Evolutionary conservation across 2,888 invertebrate genomes (phyloP).

Genomic region (Sipunculus nudus): DNA sequence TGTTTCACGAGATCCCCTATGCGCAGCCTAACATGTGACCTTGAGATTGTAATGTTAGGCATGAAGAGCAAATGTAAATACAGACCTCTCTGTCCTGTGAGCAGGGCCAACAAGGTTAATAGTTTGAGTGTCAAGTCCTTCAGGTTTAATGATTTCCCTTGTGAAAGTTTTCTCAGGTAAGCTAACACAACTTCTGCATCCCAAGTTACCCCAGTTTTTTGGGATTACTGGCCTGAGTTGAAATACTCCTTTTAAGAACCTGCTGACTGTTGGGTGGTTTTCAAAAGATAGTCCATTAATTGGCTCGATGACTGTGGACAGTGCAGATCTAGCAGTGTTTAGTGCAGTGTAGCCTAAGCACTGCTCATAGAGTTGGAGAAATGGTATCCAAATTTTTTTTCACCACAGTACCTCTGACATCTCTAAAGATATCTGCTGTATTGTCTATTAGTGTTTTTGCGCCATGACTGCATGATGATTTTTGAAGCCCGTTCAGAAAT

Average conservation of each 20-base stretch:
- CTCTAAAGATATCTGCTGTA: constrained; percentile 20
- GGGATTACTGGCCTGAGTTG: constrained; percentile 23
- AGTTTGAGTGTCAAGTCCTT: constrained; percentile 16
- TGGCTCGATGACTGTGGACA: background rate
- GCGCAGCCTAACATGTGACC: constrained; percentile 2
- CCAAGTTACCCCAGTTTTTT: constrained; percentile 32
- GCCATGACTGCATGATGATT: constrained; percentile 33
- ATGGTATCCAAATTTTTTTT: constrained; percentile 12
- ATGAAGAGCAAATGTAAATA: constrained; percentile 26
- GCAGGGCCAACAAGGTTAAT: constrained; percentile 26
- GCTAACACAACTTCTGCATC: constrained; percentile 25
- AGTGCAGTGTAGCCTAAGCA: constrained; percentile 23
- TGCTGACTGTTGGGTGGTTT: constrained; percentile 11
- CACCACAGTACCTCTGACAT: constrained; percentile 21
- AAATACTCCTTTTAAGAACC: constrained; percentile 37
- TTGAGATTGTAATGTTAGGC: constrained; percentile 10
- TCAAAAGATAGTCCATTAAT: background rate
- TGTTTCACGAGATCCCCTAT: constrained; percentile 27
- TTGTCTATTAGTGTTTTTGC: constrained; percentile 23
- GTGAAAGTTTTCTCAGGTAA: constrained; percentile 17
- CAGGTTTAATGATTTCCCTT: constrained; percentile 18
- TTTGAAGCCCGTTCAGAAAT: constrained; percentile 3
- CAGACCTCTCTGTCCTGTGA: constrained; percentile 31
- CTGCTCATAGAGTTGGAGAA: constrained; percentile 13
- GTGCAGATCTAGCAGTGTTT: constrained; percentile 21